These are phyloP conservation scores for Scyliorhinus canicula DNA, from an alignment of 2,797 vertebrate genomes.

Conservation along the genomic window DNA sequence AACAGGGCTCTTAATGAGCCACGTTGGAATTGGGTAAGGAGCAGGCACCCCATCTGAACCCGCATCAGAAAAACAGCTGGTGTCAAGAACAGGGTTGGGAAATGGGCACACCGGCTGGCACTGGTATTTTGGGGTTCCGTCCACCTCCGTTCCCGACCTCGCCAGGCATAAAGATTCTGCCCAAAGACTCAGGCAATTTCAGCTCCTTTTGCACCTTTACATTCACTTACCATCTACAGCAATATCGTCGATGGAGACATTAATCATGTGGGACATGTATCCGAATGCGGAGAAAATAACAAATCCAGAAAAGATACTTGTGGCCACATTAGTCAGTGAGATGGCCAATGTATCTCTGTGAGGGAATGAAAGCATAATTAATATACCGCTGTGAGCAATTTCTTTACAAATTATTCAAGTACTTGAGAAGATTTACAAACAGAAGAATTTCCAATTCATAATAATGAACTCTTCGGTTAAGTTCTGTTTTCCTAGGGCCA, in stretches of 20 bases:
- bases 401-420: neutral
- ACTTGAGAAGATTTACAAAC: neutral
- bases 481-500: neutral
- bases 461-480: neutral
- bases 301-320: constrained; percentile 66
- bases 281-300: constrained; percentile 70
- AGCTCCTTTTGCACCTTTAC: neutral
- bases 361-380: constrained; percentile 35
- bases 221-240: constrained; percentile 63
- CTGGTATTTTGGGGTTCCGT: neutral
- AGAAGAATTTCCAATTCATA: neutral
- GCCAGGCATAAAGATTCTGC: neutral
- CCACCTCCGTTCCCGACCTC: neutral
- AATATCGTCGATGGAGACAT: constrained; percentile 54
- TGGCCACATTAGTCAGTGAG: constrained; percentile 60
- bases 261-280: constrained; percentile 66
- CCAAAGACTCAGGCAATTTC: neutral
- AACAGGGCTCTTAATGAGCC: neutral
- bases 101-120: too few relatives aligned
- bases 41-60: neutral
- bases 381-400: neutral
- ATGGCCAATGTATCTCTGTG: constrained; percentile 63
- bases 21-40: neutral
- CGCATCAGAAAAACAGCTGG: neutral
- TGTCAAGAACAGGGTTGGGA: neutral